Evolutionary conservation across 2,797 vertebrate genomes (phyloP), one percentile per base, ranked within the genome.

Genomic region (Danio tinwini): DNA sequence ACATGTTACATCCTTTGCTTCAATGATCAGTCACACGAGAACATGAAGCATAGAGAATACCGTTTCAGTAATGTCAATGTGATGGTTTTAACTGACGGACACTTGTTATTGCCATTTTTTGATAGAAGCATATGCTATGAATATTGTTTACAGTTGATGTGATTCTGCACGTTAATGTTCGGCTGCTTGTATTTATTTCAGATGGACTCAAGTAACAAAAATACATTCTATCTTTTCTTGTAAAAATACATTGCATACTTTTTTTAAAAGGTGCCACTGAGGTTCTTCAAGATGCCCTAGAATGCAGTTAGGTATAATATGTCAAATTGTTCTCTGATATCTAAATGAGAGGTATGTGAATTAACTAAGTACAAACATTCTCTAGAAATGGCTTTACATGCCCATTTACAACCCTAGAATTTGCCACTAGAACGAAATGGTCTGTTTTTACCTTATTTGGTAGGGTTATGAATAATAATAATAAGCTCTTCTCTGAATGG

Each of bases 151-250:
- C 80, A 82, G 52, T 70, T 29, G 40, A 70, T 75, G 59, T 72
- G 7, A 44, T 65, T 74, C 17, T 45, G 75, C 61, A 74, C 72
- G 80, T 80, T 85, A 74, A 71, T 76, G 70, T 63, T 80, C 55
- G 72, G 81, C 69, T 67, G 44, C 76, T 72, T 84, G 63, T 86
- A 86, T 86, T 86, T 86, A 86, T 86, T 86, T 83, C 6, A 40
- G 21, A 74, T 58, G 14, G 50, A 61, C 6, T 42, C 29, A 29
- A 29, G 19, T 45, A 50, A 70, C 47, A 61, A 76, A 37, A 81
- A 82, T 50, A 78, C 67, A 80, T 65, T 82, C 45, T 53, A 3
- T 61, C 58, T 47, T 71, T 80, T 56, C 17, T 44, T 29, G n/a
- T 76, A 62, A 2, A 76, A n/a, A 11, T 3, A 12, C n/a, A 17